Evolutionary conservation across 1,140 invertebrate genomes (phyloP), one percentile per base, ranked within the genome.

Genomic region (Drosophila parabipectinata): DNA sequence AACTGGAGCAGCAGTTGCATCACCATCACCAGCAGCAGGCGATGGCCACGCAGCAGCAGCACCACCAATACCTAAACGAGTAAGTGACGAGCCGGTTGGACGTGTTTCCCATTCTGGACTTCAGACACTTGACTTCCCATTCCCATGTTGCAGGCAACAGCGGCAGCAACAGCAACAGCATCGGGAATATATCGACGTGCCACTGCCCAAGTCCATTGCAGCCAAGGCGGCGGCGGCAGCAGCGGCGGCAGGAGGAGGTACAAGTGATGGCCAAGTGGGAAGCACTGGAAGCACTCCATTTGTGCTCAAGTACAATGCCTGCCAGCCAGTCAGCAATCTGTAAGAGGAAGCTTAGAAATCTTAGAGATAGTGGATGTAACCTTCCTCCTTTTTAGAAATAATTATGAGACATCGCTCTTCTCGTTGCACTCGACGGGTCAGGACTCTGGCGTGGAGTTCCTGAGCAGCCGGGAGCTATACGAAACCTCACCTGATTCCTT

Each of bases 381-480:
- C 8, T 41, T 15, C 15, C 59, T 7, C 5, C 4, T 39, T 28
- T 24, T 3, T 24, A 88, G 84, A 6, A 84, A 89, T 39, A 88
- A 88, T 10, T 90, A 91, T 52, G 95, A 96, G 89, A 94, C 94
- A 51, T 95, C 95, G 63, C 93, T 95, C 90, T 95, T 95, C 68
- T 96, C 95, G 58, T 93, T 96, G 67, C 95, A 96, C 93, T 96
- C 96, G 62, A 96, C 95, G 79, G 95, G 95, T 14, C 95, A 96
- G 88, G 96, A 96, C 92, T 96, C 95, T 6, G 96, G 96, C 34
- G 96, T 96, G 71, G 95, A 92, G 54, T 90, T 92, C 57, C 67
- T 90, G 5, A 91, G 90, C 62, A 91, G 88, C 44, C 94, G 44
- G 93, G 95, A 78, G 92, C 92, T 75, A 75, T 93, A 78, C 89